A percentile compares a stretch with the other conserved stretches of the same genome.
phyloP scores from a whole-genome alignment of 2,113 vertebrate species.

The Phrynosoma blainvillii region DNA sequence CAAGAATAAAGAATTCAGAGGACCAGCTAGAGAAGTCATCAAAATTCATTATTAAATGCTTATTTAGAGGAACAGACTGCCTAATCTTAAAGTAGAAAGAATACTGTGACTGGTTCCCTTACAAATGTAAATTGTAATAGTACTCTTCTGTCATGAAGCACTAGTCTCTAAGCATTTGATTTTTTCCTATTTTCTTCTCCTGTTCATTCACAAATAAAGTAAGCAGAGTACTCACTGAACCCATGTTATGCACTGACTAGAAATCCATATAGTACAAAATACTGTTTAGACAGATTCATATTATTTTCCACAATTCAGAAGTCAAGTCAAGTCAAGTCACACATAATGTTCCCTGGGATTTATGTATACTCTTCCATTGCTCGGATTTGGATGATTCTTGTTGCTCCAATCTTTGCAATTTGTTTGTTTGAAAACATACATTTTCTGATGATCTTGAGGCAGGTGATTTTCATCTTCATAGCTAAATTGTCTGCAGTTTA shows the following conservation, averaged over 20 bases:
- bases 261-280: not conserved
- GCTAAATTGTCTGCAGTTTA: conserved; percentile 67
- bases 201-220: not conserved
- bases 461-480: conserved; percentile 62
- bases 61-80: conserved; percentile 18
- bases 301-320: conserved; percentile 1
- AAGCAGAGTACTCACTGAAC: not conserved
- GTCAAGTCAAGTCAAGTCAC: conserved; percentile 56
- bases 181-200: not conserved
- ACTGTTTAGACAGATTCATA: not conserved
- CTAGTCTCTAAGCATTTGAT: not conserved
- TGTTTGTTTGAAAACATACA: conserved; percentile 65
- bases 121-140: conserved; percentile 29
- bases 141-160: conserved; percentile 9
- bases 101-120: conserved; percentile 38
- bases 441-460: conserved; percentile 66
- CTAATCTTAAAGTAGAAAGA: conserved; percentile 32
- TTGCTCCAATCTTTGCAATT: conserved; percentile 67
- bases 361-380: conserved; percentile 67
- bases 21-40: conserved; percentile 41
- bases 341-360: conserved; percentile 79
- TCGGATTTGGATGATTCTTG: conserved; percentile 34
- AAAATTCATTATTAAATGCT: conserved; percentile 37
- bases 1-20: conserved; percentile 38
- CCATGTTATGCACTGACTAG: not conserved